phyloP scores from a whole-genome alignment of 1,140 invertebrate species.

The Caenorhabditis tropicalis region DNA sequence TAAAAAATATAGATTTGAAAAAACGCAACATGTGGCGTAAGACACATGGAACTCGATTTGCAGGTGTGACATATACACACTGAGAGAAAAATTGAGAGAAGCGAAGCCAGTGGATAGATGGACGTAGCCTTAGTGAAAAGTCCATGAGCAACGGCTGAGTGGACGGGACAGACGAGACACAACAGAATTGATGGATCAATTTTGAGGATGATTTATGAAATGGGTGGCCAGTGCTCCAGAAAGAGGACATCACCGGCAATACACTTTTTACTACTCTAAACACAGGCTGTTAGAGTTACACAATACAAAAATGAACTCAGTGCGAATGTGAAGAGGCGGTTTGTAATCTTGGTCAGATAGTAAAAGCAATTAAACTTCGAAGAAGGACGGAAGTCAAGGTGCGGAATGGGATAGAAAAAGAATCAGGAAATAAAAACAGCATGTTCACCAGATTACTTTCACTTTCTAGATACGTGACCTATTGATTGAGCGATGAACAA shows the following conservation, averaged over 20 bases:
- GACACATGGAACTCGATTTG: background rate
- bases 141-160: constrained; percentile 17
- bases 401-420: background rate
- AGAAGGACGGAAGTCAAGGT: background rate
- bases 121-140: background rate
- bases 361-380: background rate
- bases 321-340: background rate
- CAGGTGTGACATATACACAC: constrained; percentile 17
- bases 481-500: too few species aligned
- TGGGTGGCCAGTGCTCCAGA: background rate
- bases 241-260: background rate
- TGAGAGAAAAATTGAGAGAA: constrained; percentile 11
- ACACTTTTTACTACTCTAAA: background rate
- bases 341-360: background rate
- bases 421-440: background rate
- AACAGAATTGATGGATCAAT: constrained; percentile 30
- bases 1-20: background rate
- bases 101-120: background rate
- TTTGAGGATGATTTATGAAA: constrained; percentile 43
- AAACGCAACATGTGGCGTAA: constrained; percentile 39
- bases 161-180: constrained; percentile 1
- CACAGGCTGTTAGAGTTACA: background rate
- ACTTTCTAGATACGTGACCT: too few species aligned
- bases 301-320: background rate
- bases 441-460: too few species aligned